Evolutionary conservation across 2,113 vertebrate species (phyloP).

Genomic region (Charina bottae): DNA sequence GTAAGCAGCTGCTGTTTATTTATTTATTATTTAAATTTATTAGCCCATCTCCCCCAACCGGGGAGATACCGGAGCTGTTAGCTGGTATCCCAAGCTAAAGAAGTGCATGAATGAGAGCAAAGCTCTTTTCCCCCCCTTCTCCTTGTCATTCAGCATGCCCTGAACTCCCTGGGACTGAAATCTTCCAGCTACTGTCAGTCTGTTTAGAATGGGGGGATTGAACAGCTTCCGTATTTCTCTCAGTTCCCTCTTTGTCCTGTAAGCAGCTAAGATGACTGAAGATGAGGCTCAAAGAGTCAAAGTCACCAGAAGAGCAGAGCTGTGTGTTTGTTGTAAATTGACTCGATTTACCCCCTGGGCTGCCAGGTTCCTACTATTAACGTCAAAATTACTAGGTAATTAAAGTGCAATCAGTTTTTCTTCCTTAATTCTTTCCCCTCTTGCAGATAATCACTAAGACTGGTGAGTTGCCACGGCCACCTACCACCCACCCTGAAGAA

Average conservation of each 20-base stretch:
- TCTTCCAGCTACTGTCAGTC: too few relatives aligned
- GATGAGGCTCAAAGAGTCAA: background rate
- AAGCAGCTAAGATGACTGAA: background rate
- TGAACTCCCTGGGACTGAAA: background rate
- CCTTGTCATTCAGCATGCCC: background rate
- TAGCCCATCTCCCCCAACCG: too few relatives aligned
- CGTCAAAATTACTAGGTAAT: background rate
- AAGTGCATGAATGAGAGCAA: background rate
- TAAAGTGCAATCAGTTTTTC: background rate
- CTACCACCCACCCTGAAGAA: constrained; percentile 82
- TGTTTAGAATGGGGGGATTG: background rate
- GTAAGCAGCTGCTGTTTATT: too few relatives aligned
- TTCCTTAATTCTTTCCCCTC: background rate
- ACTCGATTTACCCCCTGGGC: too few relatives aligned
- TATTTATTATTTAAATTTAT: too few relatives aligned
- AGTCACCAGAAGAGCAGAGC: background rate
- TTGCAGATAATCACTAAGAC: constrained; percentile 79
- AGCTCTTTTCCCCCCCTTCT: background rate
- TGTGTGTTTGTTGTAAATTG: background rate
- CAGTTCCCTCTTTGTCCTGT: background rate
- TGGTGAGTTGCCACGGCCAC: constrained; percentile 76
- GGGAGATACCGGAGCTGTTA: too few relatives aligned
- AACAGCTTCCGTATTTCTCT: background rate
- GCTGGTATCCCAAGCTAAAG: background rate
- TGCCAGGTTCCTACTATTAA: background rate